Conservation (phyloP, 2,888 invertebrate genomes). For the Idaea dimidiata region DNA sequence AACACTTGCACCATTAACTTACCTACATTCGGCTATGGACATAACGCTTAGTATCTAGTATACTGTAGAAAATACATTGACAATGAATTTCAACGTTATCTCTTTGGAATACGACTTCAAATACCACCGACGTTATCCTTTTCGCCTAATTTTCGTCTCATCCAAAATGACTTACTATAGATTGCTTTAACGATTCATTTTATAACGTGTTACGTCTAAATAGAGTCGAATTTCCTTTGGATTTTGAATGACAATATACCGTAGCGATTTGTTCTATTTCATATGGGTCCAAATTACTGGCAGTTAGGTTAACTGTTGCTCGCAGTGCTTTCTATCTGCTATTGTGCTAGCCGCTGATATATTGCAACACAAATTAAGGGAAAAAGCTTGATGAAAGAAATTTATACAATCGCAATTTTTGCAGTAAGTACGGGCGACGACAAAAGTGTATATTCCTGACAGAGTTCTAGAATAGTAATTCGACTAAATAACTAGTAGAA, state of each 20-base stretch:
- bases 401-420: slow-evolving; percentile 12
- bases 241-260: slow-evolving; percentile 29
- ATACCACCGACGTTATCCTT: slow-evolving; percentile 5
- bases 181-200: slow-evolving; percentile 12
- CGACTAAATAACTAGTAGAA: too few relatives aligned
- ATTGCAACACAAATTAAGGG: slow-evolving; percentile 51
- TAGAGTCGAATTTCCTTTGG: slow-evolving; percentile 23
- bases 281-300: slow-evolving; percentile 65
- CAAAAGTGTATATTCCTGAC: too few relatives aligned
- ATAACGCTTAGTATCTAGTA: slow-evolving; percentile 48
- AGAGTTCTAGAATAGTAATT: too few relatives aligned
- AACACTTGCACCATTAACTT: slow-evolving; percentile 74
- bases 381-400: slow-evolving; percentile 38
- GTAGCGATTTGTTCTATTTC: slow-evolving; percentile 63
- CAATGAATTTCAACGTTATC: slow-evolving; percentile 30
- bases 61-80: slow-evolving; percentile 19
- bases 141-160: slow-evolving; percentile 11
- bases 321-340: slow-evolving; percentile 61
- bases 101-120: slow-evolving; percentile 36
- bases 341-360: slow-evolving; percentile 61
- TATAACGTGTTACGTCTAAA: slow-evolving; percentile 6
- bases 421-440: too few relatives aligned
- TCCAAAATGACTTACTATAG: slow-evolving; percentile 12
- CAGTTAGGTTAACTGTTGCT: slow-evolving; percentile 73
- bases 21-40: slow-evolving; percentile 56